Conservation (phyloP, 2,113 vertebrate genomes). For the Vombatus ursinus region DNA sequence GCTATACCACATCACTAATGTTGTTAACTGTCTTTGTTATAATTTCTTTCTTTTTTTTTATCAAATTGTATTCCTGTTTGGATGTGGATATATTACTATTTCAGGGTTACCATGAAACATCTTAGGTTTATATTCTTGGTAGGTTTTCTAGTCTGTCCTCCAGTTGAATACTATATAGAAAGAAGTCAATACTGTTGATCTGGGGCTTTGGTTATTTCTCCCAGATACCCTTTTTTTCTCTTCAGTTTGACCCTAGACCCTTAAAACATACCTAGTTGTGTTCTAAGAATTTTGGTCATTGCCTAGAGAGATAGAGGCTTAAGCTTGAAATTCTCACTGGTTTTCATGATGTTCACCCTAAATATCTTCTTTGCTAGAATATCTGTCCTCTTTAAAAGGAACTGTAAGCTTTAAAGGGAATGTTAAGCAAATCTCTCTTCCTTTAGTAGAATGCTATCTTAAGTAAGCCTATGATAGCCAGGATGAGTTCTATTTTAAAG, state of each 20-base stretch:
- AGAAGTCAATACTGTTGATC: slow-evolving; percentile 2
- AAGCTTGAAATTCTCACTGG: neutral
- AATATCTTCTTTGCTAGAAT: neutral
- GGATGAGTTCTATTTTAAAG: neutral
- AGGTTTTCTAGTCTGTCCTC: neutral
- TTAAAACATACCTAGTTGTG: neutral
- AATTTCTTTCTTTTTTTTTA: slow-evolving; percentile 18
- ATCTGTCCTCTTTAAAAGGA: neutral
- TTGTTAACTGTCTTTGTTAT: slow-evolving; percentile 39
- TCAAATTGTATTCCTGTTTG: neutral
- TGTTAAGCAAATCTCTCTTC: neutral
- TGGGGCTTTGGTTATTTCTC: neutral
- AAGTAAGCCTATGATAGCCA: neutral
- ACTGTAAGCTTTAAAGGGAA: neutral
- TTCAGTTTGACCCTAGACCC: neutral
- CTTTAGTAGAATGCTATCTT: neutral
- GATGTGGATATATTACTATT: neutral
- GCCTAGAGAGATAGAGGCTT: neutral
- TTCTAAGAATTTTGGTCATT: neutral
- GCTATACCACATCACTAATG: neutral
- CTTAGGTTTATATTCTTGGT: neutral
- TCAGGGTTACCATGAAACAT: neutral
- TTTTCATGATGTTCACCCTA: neutral
- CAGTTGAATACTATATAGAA: slow-evolving; percentile 16
- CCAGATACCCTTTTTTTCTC: slow-evolving; percentile 43